Evolutionary conservation across 2,113 vertebrate genomes (phyloP).

Genomic region (Lepidothrix coronata): DNA sequence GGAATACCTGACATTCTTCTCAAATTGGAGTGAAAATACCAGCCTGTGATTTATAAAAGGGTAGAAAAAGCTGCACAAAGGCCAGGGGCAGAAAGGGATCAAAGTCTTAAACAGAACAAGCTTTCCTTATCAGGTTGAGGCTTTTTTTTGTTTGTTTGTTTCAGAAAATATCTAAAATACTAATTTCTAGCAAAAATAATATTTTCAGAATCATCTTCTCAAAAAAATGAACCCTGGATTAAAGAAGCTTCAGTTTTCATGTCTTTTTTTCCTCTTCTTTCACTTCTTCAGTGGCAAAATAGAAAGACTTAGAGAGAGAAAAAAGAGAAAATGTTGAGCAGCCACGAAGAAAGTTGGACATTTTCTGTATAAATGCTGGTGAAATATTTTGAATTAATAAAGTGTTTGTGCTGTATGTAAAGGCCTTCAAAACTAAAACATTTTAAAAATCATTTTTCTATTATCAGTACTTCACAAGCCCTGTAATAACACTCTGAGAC

Average conservation of each 20-base stretch:
- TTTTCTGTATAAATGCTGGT: background rate
- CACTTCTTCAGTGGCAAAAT: background rate
- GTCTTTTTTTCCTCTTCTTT: background rate
- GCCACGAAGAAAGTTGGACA: background rate
- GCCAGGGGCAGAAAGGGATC: slow-evolving; percentile 32
- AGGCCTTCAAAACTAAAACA: background rate
- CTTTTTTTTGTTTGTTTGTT: background rate
- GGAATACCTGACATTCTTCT: slow-evolving; percentile 61
- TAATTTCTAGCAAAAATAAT: background rate
- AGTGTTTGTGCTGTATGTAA: background rate
- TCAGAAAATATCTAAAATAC: background rate
- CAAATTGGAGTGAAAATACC: slow-evolving; percentile 31
- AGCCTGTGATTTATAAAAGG: slow-evolving; percentile 30
- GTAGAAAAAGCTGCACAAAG: slow-evolving; percentile 39
- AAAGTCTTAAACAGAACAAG: slow-evolving; percentile 6
- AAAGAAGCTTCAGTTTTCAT: background rate
- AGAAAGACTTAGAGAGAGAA: background rate
- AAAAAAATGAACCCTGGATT: background rate
- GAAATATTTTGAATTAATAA: background rate
- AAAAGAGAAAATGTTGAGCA: background rate
- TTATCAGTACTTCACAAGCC: background rate
- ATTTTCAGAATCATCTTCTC: background rate
- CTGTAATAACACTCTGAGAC: background rate
- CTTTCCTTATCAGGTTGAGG: background rate
- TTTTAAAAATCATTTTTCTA: background rate